These are phyloP conservation scores for Sphinx pinastri DNA, from an alignment of 2,888 invertebrate genomes.

Conservation along the genomic window DNA sequence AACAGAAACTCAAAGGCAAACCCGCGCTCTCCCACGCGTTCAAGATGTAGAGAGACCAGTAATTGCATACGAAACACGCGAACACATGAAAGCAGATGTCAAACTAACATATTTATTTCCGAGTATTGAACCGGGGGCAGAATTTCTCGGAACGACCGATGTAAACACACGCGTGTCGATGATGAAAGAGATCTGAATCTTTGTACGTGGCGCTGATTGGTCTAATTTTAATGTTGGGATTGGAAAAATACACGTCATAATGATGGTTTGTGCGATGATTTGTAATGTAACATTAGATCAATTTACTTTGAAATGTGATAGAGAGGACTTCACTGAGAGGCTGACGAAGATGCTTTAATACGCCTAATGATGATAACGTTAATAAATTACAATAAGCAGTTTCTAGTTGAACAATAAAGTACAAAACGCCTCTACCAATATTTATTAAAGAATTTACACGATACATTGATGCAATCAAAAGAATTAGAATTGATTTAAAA, in stretches of 20 bases:
- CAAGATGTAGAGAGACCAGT: constrained; percentile 49
- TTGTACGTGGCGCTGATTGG: constrained; percentile 81
- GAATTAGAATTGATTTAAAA: not conserved
- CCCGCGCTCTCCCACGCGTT: constrained; percentile 45
- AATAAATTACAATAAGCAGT: not conserved
- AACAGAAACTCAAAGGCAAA: constrained; percentile 62
- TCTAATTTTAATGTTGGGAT: constrained; percentile 70
- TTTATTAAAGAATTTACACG: not conserved
- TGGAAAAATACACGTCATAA: constrained; percentile 40
- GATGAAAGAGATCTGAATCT: constrained; percentile 83
- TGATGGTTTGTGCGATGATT: constrained; percentile 46
- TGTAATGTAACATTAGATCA: not conserved
- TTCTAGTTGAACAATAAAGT: not conserved
- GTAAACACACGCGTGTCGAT: constrained; percentile 83
- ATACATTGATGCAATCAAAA: not conserved
- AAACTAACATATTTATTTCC: constrained; percentile 84
- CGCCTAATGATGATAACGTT: not conserved
- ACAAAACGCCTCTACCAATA: too few relatives aligned
- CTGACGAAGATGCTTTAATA: not conserved
- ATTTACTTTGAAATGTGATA: not conserved
- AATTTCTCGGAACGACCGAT: constrained; percentile 77
- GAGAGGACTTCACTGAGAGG: not conserved
- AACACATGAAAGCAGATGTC: constrained; percentile 84
- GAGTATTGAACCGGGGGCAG: constrained; percentile 81
- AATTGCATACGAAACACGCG: constrained; percentile 80